Evolutionary conservation across 2,888 invertebrate species (phyloP), one percentile per base, ranked within the genome.

Genomic region (Augiades crinisus): DNA sequence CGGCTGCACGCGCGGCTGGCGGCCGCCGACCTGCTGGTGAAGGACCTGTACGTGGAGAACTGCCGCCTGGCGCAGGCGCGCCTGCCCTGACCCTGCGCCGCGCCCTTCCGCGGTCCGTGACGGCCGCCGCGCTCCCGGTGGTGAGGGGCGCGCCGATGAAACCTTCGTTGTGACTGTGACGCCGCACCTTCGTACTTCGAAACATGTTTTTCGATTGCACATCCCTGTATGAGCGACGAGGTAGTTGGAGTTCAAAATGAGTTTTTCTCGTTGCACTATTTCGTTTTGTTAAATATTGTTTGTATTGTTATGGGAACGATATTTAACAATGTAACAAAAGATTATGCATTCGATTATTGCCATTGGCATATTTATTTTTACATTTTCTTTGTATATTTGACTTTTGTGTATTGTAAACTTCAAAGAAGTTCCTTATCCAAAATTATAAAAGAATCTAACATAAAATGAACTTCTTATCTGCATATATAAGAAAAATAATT

Each of bases 11-110:
- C 80, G 61, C 87, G 90, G n/a, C 73, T 90, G 56, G 86, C 86
- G 55, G 78, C 85, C 16, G 80, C 81, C 2, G 82, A 78, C 64
- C 87, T 76, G 72, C 84, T 96, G 37, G 94, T 95, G 14, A 95
- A 95, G 83, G 96, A 96, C 70, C 90, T 97, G 56, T 96, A 94
- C 81, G 92, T 96, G 44, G 96, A 96, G 82, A 96, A 96, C 86
- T 94, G 96, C 47, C 94, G 94, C 76, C 90, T 96, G 53, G 90
- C 92, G 53, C 93, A 63, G 93, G 54, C 91, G 56, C 92, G 92
- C 64, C 93, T 93, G 64, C 93, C 93, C 62, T 90, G 91, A 51
- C 67, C 86, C 91, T 36, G 21, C 92, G 31, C 31, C 30, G 27
- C 45, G 66, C 92, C 92, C 75, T n/a, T n/a, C n/a, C n/a, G n/a